Evolutionary conservation across 1,140 invertebrate species (phyloP), one percentile per base, ranked within the genome.

Genomic region (Saccostrea echinata): DNA sequence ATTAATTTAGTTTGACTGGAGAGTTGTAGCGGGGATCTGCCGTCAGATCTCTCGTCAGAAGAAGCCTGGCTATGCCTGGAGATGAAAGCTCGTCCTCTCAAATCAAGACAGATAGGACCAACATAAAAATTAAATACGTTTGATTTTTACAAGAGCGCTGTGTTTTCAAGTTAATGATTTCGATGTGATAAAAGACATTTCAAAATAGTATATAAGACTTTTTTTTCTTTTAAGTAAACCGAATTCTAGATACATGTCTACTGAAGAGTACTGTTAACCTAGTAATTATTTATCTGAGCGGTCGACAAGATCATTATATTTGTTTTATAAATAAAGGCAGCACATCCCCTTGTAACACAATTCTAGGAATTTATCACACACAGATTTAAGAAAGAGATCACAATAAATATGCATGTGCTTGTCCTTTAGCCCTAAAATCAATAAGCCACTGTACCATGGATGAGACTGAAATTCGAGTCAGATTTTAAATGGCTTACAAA

Each of bases 1-100:
- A 76, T 76, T 76, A 76, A 76, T 76, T 76, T 76, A 27, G 68
- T 61, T 61, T n/a, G 55, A 61, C 55, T n/a, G 55, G 16, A 61
- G 55, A 61, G 55, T 6, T 21, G 24, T 30, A 76, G 27, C 30
- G 3, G 24, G 9, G 3, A 71, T 71, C 24, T 16, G 27, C 9
- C 43, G 43, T 4, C 43, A 43, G 43, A 43, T 43, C 27, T 30
- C 27, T 33, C 68, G 68, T 33, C 27, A 76, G 30, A 16, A 33
- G 27, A n/a, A 24, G 27, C 12, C 27, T 3, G 11, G 68, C 68
- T 16, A 76, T 76, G 68, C 33, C 57, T 30, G 3, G 33, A 76
- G 68, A 71, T 71, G 68, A 76, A 76, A 76, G 68, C 68, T 13
- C 27, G 68, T 76, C 68, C 27, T 33, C 24, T 76, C 30, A 16